A percentile compares a stretch with the other conserved stretches of the same genome.
These are phyloP conservation scores for Psix sp. DNA, from an alignment of 1,140 invertebrate genomes.

Conservation along the genomic window DNA sequence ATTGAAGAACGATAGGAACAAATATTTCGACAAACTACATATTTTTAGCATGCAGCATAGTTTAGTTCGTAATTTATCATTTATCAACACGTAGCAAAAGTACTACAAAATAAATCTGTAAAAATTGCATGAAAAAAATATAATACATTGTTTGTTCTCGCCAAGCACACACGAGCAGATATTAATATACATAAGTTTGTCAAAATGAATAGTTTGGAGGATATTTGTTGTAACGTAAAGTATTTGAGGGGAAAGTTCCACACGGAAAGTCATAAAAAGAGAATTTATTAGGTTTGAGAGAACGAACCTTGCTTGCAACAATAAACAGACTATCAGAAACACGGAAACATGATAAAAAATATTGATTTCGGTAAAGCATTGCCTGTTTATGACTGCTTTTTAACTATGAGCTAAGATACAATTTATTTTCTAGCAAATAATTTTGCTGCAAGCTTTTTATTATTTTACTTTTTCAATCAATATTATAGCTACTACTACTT, in stretches of 20 bases:
- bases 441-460: too few relatives aligned
- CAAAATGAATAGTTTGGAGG: constrained; percentile 26
- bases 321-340: constrained; percentile 29
- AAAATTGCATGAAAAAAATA: too few relatives aligned
- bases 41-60: too few relatives aligned
- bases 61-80: too few relatives aligned
- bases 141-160: constrained; percentile 19
- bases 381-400: too few relatives aligned
- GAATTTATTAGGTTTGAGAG: constrained; percentile 31
- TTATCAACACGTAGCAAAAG: too few relatives aligned
- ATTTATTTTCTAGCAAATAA: background rate
- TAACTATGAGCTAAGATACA: background rate
- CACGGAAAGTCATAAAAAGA: constrained; percentile 36
- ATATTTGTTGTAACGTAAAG: constrained; percentile 29
- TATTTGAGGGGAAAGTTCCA: constrained; percentile 25
- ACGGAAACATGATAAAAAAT: constrained; percentile 41
- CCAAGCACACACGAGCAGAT: constrained; percentile 53
- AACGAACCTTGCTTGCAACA: constrained; percentile 17
- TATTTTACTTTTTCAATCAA: too few relatives aligned
- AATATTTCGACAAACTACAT: too few relatives aligned
- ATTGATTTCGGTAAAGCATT: constrained; percentile 32
- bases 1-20: too few relatives aligned
- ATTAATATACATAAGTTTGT: constrained; percentile 18
- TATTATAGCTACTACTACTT: too few relatives aligned
- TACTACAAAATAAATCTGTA: too few relatives aligned